A percentile compares a stretch with the other conserved stretches of the same genome.
Evolutionary conservation across 2,888 invertebrate genomes (phyloP).

Genomic region (Aplocera efformata): DNA sequence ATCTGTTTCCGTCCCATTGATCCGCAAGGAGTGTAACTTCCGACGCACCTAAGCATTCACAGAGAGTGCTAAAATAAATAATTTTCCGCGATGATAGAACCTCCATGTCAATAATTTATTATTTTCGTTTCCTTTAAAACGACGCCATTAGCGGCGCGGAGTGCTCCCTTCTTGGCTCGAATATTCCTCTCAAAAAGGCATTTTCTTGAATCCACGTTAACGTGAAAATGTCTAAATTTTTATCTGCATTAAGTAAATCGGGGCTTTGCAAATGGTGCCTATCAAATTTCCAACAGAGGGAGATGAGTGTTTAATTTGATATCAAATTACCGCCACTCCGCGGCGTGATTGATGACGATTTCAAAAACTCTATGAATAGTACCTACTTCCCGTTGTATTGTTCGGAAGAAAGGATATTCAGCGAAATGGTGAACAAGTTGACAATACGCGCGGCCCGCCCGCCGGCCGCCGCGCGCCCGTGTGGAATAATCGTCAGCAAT

Average conservation of each 20-base stretch:
- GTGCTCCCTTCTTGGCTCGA: constrained; percentile 54
- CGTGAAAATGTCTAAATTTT: constrained; percentile 51
- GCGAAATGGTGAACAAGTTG: constrained; percentile 8
- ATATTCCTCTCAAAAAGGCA: constrained; percentile 53
- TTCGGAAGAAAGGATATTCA: background rate
- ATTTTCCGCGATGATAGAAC: constrained; percentile 53
- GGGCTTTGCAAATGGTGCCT: constrained; percentile 42
- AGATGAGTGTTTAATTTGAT: constrained; percentile 40
- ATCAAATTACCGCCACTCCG: constrained; percentile 32
- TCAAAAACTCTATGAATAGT: background rate
- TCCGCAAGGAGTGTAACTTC: constrained; percentile 56
- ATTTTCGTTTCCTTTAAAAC: constrained; percentile 70
- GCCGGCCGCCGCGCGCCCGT: too few species aligned
- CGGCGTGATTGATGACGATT: background rate
- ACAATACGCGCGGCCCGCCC: constrained; percentile 3
- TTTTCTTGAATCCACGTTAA: constrained; percentile 50
- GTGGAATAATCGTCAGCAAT: constrained; percentile 32
- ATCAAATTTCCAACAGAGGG: constrained; percentile 44
- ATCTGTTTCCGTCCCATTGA: constrained; percentile 60
- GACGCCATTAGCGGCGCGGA: constrained; percentile 64
- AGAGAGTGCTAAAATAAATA: constrained; percentile 52
- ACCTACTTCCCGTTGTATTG: background rate
- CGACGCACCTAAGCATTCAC: constrained; percentile 31
- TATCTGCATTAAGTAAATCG: constrained; percentile 52
- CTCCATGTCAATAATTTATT: constrained; percentile 73